A percentile compares a stretch with the other conserved stretches of the same genome.
Evolutionary conservation across 2,113 vertebrate genomes (phyloP).

Genomic region (Zosterops pallidus): DNA sequence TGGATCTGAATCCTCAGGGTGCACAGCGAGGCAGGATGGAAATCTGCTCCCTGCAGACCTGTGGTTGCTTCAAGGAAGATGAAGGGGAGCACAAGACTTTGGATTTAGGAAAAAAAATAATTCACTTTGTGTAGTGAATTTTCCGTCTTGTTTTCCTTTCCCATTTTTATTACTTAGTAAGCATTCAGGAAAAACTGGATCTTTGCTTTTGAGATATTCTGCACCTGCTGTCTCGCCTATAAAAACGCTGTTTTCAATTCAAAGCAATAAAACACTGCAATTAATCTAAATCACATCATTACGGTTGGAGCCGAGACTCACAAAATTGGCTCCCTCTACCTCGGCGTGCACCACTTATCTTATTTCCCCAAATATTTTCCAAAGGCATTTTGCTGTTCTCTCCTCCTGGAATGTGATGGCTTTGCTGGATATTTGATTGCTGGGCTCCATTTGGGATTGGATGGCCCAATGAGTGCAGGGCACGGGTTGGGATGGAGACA

Average conservation of each 20-base stretch:
- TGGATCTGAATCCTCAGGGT: conserved; percentile 18
- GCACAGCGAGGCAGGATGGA: neutral
- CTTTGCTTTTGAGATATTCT: conserved; percentile 62
- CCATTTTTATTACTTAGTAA: conserved; percentile 54
- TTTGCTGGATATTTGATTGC: neutral
- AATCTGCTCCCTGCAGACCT: conserved; percentile 21
- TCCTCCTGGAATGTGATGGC: neutral
- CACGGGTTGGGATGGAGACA: neutral
- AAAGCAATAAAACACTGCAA: conserved; percentile 67
- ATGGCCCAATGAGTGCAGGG: neutral
- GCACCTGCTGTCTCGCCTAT: conserved; percentile 67
- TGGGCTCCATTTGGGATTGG: neutral
- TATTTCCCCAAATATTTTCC: conserved; percentile 9
- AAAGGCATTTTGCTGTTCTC: neutral
- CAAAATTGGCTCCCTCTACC: conserved; percentile 6
- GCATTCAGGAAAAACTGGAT: conserved; percentile 55
- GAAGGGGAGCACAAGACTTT: neutral
- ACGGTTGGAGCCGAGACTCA: conserved; percentile 30
- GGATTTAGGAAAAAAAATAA: neutral
- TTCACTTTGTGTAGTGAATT: conserved; percentile 26
- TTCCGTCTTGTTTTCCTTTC: conserved; percentile 38
- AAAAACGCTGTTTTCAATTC: conserved; percentile 71
- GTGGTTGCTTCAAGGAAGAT: neutral
- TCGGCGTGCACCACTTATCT: neutral
- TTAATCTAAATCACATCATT: conserved; percentile 70